Conservation (phyloP, 2,797 vertebrate genomes). For the Odontamblyopus lacepedii region DNA sequence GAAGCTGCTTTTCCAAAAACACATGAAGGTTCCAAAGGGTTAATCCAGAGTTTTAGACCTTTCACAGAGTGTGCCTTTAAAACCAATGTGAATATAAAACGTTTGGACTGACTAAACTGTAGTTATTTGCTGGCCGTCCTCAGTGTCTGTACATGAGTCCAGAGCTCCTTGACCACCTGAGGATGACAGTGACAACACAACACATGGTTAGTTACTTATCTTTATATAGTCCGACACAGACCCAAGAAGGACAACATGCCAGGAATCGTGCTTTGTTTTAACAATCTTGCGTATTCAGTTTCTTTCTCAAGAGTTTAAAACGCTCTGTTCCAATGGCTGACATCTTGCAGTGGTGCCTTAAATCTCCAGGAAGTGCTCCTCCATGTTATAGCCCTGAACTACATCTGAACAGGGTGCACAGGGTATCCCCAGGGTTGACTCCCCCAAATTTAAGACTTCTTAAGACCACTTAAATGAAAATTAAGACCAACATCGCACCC, state of each 20-base stretch:
- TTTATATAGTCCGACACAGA: constrained; percentile 54
- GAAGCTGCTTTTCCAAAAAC: background rate
- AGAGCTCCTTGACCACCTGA: constrained; percentile 83
- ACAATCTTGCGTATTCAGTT: background rate
- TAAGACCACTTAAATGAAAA: too few relatives aligned
- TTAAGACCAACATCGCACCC: too few relatives aligned
- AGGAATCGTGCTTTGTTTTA: too few relatives aligned
- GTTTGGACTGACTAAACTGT: constrained; percentile 6
- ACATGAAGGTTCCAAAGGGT: constrained; percentile 12
- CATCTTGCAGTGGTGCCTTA: too few relatives aligned
- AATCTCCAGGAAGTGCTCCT: background rate
- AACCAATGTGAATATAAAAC: constrained; percentile 48
- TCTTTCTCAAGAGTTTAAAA: background rate
- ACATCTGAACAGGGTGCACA: too few relatives aligned
- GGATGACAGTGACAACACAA: constrained; percentile 40
- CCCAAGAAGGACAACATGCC: background rate
- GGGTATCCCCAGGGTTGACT: too few relatives aligned
- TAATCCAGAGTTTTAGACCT: constrained; percentile 40
- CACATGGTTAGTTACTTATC: constrained; percentile 48
- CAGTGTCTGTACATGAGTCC: constrained; percentile 79
- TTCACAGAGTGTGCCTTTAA: constrained; percentile 72
- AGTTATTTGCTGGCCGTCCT: constrained; percentile 75
- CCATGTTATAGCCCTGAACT: too few relatives aligned
- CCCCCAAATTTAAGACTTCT: too few relatives aligned
- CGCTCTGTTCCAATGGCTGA: background rate